Conservation (phyloP, 92 coral and sea anemone species). For the Desmophyllum pertusum region DNA sequence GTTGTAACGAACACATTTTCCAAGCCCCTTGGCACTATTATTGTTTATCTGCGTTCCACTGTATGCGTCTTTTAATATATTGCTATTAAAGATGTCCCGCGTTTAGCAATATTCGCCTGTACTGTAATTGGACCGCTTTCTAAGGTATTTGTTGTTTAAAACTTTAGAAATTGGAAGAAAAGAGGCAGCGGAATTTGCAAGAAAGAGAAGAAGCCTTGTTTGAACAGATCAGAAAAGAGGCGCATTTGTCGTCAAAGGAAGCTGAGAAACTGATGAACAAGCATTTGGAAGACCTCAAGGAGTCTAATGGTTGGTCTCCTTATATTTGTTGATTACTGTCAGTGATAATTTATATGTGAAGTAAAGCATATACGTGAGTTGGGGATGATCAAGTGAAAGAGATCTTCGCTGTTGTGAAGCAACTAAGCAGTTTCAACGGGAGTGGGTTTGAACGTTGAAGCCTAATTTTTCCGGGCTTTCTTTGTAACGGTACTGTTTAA, state of each 20-base stretch:
- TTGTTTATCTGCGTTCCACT: no score
- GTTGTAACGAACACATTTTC: no score
- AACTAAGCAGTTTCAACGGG: no score
- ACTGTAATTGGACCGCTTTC: not conserved
- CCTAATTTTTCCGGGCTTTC: no score
- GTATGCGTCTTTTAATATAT: no score
- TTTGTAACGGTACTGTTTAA: no score
- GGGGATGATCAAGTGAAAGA: not conserved
- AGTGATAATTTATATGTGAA: not conserved
- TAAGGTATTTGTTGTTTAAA: not conserved
- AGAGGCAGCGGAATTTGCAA: slow-evolving; percentile 63
- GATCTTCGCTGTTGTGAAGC: not conserved
- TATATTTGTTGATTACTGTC: not conserved
- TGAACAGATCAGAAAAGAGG: slow-evolving; percentile 75
- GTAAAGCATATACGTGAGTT: not conserved
- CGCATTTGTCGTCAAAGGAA: slow-evolving; percentile 83
- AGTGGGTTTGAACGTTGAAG: no score
- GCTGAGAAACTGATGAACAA: slow-evolving; percentile 85
- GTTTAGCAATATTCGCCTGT: no score
- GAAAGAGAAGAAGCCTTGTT: slow-evolving; percentile 77
- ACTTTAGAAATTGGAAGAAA: slow-evolving; percentile 78
- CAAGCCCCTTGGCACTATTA: no score
- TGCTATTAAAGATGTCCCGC: no score
- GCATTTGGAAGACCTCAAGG: slow-evolving; percentile 80
- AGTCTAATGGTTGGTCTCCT: slow-evolving; percentile 59